Evolutionary conservation across 2,113 vertebrate genomes (phyloP).

Genomic region (Aptenodytes patagonicus): DNA sequence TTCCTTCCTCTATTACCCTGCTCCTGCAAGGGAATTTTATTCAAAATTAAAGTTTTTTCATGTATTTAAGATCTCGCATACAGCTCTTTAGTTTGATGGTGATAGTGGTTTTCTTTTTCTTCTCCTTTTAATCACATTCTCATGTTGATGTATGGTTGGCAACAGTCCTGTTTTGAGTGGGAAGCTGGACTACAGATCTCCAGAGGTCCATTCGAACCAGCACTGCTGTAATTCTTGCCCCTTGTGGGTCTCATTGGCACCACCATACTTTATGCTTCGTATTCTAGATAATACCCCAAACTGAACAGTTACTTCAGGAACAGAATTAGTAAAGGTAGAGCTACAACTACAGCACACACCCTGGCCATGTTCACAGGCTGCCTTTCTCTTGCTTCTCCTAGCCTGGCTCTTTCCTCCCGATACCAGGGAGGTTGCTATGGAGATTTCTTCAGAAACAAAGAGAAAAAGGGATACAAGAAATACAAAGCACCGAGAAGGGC

Average conservation of each 20-base stretch:
- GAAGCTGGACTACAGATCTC: neutral
- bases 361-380: neutral
- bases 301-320: neutral
- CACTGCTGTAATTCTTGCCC: neutral
- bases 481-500: neutral
- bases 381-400: neutral
- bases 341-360: neutral
- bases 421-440: conserved; percentile 15
- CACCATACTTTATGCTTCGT: rapidly evolving
- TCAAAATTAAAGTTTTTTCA: neutral
- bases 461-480: neutral
- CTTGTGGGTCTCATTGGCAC: neutral
- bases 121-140: neutral
- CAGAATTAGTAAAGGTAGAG: neutral
- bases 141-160: rapidly evolving
- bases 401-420: neutral
- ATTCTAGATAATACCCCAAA: neutral
- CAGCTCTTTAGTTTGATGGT: neutral
- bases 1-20: neutral
- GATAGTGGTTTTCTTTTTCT: neutral
- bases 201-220: neutral
- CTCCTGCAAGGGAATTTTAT: neutral
- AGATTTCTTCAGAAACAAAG: conserved; percentile 22
- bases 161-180: neutral
- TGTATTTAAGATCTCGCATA: neutral